Base-by-base conservation (phyloP, 2,888 invertebrate genomes). In the Buathra laborator region DNA sequence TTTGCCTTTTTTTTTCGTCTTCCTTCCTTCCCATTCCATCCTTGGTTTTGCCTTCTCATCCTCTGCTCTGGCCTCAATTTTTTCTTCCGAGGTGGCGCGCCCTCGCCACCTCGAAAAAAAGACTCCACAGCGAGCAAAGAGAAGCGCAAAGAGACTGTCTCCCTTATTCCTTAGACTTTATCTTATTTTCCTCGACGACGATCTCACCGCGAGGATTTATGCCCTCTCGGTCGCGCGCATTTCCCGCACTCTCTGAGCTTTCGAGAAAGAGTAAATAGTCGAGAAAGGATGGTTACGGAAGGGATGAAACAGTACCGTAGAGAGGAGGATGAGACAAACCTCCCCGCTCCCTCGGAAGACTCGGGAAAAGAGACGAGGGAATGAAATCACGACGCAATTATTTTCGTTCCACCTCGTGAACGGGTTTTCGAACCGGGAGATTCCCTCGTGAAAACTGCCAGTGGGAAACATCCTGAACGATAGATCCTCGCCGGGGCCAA, bases 201-300 rank as follows among this genome's bases (percentile, higher is more conserved):
- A 93, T 92, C 90, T 89, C 89, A 85, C 87, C 89, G 90, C 82
- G 88, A 88, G 92, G 91, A 93, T 93, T 93, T 93, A 93, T 93
- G 89, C 89, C 89, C 90, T 90, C 90, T 92, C 90, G 89, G 89
- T 90, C 87, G 89, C 81, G 85, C 81, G 62, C 62, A 59, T 68
- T 43, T 68, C 72, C 62, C 53, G 29, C 16, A 44, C 67, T 51
- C 62, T 46, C 46, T 12, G 78, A 62, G 59, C 78, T 79, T 84
- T 80, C 53, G 68, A 71, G 64, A 74, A 79, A 86, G 82, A 83
- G 78, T 84, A 77, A 85, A 81, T 86, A 81, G 70, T 74, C n/a
- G 77, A 83, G 19, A 51, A 43, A 76, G 37, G 37, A 37, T 37
- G 37, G 79, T 67, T 80, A 67, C 78, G 75, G 72, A 67, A 48